Evolutionary conservation across 2,888 invertebrate genomes (phyloP).

Genomic region (Auanema freiburgensis): DNA sequence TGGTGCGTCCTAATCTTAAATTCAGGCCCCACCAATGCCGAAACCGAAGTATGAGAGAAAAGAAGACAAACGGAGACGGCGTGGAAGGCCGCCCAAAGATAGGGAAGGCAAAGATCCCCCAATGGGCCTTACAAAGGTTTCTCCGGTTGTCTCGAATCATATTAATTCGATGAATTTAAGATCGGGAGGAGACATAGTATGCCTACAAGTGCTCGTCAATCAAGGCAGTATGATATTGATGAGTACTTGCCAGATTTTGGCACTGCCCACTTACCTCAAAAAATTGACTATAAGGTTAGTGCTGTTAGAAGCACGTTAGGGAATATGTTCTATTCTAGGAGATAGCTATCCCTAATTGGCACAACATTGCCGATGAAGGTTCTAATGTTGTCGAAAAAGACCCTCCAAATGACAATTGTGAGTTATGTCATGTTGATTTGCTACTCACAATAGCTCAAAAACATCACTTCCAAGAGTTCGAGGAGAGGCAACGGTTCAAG

Average conservation of each 20-base stretch:
- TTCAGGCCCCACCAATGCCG: slow-evolving; percentile 3
- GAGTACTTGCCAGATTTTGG: slow-evolving; percentile 6
- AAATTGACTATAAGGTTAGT: slow-evolving; percentile 10
- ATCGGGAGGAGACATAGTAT: slow-evolving; percentile 1
- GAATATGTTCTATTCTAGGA: neutral
- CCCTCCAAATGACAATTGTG: neutral
- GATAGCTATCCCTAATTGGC: slow-evolving; percentile 3
- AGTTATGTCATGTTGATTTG: neutral
- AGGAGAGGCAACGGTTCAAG: slow-evolving; percentile 6
- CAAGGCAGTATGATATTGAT: slow-evolving; percentile 5
- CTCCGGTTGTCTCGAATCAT: neutral
- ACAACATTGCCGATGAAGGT: neutral
- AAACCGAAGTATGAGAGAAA: neutral
- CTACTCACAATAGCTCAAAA: slow-evolving; percentile 1
- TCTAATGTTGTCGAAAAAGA: neutral
- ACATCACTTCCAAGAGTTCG: slow-evolving; percentile 6
- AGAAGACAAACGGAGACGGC: neutral
- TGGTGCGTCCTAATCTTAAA: neutral
- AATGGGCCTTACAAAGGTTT: slow-evolving; percentile 1
- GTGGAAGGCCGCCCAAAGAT: slow-evolving; percentile 5
- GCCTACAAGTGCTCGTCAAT: neutral
- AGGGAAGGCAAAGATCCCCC: neutral
- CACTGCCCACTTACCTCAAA: slow-evolving; percentile 11
- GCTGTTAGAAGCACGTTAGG: neutral
- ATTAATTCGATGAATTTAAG: slow-evolving; percentile 7